Percentiles rank a stretch among this genome's conserved stretches.
phyloP scores from a whole-genome alignment of 2,113 vertebrate species.

The Sigmodon hispidus region DNA sequence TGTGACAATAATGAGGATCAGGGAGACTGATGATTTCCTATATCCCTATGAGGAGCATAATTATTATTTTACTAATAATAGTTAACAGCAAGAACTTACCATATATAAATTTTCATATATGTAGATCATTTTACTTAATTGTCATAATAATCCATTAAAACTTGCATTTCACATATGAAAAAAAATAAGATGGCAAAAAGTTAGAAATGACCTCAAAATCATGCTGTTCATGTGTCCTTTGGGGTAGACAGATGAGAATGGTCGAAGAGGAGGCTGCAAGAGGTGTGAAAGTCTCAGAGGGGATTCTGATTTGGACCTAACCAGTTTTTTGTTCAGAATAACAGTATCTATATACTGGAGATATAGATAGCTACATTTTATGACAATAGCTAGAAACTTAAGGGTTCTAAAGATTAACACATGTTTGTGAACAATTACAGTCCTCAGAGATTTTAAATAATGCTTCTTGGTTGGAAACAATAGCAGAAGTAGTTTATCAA shows the following conservation, averaged over 20 bases:
- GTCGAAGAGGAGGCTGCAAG: background rate
- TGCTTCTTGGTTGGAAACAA: background rate
- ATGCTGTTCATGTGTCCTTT: background rate
- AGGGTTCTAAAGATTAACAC: background rate
- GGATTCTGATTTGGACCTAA: background rate
- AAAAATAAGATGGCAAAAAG: background rate
- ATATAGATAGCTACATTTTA: background rate
- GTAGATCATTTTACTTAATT: constrained; percentile 29
- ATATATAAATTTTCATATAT: background rate
- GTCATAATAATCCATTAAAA: background rate
- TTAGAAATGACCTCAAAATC: constrained; percentile 8
- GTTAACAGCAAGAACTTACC: background rate
- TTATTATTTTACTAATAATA: constrained; percentile 37
- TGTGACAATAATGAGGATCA: background rate
- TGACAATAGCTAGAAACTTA: background rate
- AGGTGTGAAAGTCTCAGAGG: background rate
- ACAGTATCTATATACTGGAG: background rate
- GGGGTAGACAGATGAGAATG: too few relatives aligned
- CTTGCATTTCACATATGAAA: background rate
- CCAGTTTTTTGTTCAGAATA: background rate
- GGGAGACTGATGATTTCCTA: background rate
- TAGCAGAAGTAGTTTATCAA: background rate
- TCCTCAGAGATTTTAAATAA: constrained; percentile 46
- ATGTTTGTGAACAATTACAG: constrained; percentile 15
- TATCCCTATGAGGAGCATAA: background rate